phyloP scores from a whole-genome alignment of 2,888 invertebrate species.

The Gisinianus flammeolus region DNA sequence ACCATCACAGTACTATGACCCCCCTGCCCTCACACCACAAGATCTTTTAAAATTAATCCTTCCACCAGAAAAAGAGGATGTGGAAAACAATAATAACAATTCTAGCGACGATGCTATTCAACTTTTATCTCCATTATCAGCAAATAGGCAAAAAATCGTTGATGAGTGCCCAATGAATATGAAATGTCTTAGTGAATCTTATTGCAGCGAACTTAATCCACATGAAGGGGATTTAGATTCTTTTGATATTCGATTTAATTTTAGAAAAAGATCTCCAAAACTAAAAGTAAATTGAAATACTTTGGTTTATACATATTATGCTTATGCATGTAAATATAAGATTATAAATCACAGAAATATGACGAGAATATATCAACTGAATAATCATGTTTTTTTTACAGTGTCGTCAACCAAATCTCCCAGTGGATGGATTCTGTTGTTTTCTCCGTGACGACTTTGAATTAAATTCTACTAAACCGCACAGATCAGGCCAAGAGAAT shows the following conservation, averaged over 20 bases:
- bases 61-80: background rate
- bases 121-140: conserved; percentile 31
- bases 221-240: conserved; percentile 38
- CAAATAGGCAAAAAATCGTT: background rate
- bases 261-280: conserved; percentile 17
- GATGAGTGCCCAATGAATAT: conserved; percentile 35
- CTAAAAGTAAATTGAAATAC: background rate
- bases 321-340: too few species aligned
- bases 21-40: conserved; percentile 24
- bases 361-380: background rate
- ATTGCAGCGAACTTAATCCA: conserved; percentile 31
- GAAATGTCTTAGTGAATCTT: conserved; percentile 44
- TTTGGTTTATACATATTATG: too few species aligned
- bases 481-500: background rate
- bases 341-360: too few species aligned
- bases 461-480: background rate
- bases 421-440: conserved; percentile 40
- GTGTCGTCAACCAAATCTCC: conserved; percentile 42
- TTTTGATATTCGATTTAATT: conserved; percentile 37
- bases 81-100: background rate
- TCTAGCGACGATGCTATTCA: conserved; percentile 14
- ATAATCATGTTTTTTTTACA: too few species aligned
- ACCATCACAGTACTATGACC: conserved; percentile 40
- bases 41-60: conserved; percentile 26
- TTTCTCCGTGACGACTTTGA: conserved; percentile 41